Base-by-base conservation (phyloP, 2,113 vertebrate species). In the Bujurquina vittata region DNA sequence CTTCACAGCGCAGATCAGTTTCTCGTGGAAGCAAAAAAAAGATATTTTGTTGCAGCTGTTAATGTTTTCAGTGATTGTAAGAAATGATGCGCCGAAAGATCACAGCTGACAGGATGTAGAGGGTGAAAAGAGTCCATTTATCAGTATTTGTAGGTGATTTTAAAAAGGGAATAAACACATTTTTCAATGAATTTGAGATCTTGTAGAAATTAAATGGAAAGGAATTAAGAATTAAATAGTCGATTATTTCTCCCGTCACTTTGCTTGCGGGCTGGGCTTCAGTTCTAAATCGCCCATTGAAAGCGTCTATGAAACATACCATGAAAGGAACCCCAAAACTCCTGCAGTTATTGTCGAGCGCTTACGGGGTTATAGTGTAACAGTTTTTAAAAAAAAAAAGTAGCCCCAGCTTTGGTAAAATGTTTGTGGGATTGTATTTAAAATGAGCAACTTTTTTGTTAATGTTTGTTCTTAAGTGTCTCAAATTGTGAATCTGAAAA, bases 31-130 rank as follows among this genome's bases (percentile, higher is more conserved):
- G 4, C 46, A 59, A 35, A 22, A 58, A 58, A 46, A 17, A 80
- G 18, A 56, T 18, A 1, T 61, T 61, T 52, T 80, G 35, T 78
- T 78, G 18, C 77, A 80, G 10, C 78, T 84, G 52, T 75, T 37
- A 35, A 56, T 11, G 69, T 43, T 62, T n/a, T 40, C 6, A 22
- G 6, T 29, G 22, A 54, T 72, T 72, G 31, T 54, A 72, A 72
- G 6, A 31, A 10, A 46, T 46, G 17, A 49, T 52, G 18, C 14
- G 11, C 4, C 17, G 17, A 49, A 49, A 14, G 3, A 14, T 46
- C 15, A 14, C 3, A 46, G 11, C 43, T 46, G 5, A 46, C 43
- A 17, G 46, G 3, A 31, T 52, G 26, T 54, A 72, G 26, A 72
- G 0, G 17, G 20, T 23, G 31, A 17, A 72, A 72, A 52, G 17